A percentile compares a stretch with the other conserved stretches of the same genome.
These are phyloP conservation scores for Sinelater perroti DNA, from an alignment of 2,888 invertebrate genomes.

Conservation along the genomic window DNA sequence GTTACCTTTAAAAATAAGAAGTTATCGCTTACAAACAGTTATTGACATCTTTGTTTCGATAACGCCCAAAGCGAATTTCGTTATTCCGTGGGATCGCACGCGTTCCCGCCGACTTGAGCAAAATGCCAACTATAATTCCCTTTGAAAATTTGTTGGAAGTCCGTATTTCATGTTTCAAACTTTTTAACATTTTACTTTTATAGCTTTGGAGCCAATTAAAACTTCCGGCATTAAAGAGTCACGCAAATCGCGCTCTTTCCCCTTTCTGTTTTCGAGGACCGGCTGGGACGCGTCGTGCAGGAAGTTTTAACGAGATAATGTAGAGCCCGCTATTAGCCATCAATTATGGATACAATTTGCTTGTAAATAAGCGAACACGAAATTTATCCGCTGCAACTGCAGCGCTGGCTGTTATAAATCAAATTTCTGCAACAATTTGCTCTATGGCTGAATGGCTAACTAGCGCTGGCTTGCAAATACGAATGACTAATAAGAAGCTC, in stretches of 20 bases:
- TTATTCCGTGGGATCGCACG: too few species aligned
- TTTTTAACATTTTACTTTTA: slow-evolving; percentile 24
- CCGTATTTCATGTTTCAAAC: slow-evolving; percentile 17
- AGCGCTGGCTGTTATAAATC: slow-evolving; percentile 12
- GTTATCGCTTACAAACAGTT: too few species aligned
- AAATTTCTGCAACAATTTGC: slow-evolving; percentile 24
- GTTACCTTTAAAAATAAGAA: too few species aligned
- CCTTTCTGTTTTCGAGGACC: background rate
- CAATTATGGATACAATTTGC: slow-evolving; percentile 12
- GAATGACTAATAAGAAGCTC: slow-evolving; percentile 13
- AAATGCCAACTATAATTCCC: background rate
- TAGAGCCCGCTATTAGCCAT: slow-evolving; percentile 22
- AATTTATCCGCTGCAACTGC: slow-evolving; percentile 21
- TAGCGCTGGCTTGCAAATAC: slow-evolving; percentile 14
- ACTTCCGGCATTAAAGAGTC: slow-evolving; percentile 27
- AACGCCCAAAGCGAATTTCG: too few species aligned
- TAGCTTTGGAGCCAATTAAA: slow-evolving; percentile 28
- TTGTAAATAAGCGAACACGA: slow-evolving; percentile 13
- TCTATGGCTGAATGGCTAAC: slow-evolving; percentile 18
- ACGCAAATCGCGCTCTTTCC: slow-evolving; percentile 9
- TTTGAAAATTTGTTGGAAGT: slow-evolving; percentile 10
- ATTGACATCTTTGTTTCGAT: too few species aligned
- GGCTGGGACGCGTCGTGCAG: slow-evolving; percentile 1
- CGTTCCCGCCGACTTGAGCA: too few species aligned
- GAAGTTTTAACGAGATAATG: slow-evolving; percentile 29